Base-by-base conservation (phyloP, 2,888 invertebrate genomes). In the Lasiommata megera region DNA sequence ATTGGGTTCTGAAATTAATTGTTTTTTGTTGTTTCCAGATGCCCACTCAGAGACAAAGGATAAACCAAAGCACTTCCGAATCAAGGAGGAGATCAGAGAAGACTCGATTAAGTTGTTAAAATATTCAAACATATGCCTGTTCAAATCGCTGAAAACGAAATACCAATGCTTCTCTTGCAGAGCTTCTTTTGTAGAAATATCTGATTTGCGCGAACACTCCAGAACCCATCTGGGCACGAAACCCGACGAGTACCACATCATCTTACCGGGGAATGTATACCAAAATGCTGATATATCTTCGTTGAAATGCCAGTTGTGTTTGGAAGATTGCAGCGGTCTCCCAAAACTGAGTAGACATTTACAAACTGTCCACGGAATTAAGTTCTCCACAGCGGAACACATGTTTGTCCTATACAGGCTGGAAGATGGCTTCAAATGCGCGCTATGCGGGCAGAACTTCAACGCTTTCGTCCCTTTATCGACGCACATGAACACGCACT, bases 401-500 rank as follows among this genome's bases (percentile, higher is more conserved):
- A 69, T 79, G 34, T 48, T 83, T 2, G 71, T 82, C 37, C 79
- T 82, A 0, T 83, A 73, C 23, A 71, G 66, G 43, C 56, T 80
- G 7, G 66, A 69, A 12, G 60, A 72, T 0, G 74, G 70, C 0
- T 62, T 72, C n/a, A 56, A 64, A 11, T 82, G 82, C 40, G 65
- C 66, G 0, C 6, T 75, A 0, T 82, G 82, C 46, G 58, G 66
- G 0, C 48, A 67, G 2, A 58, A 64, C 3, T 79, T 76, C 29
- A 72, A 77, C 5, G 41, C 47, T n/a, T 54, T 50, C 9, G 34
- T 53, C 0, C 34, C 36, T 14, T 16, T 60, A 17, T 68, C 72
- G 0, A 69, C 74, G 2, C 82, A 82, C 28, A 82, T 81, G 82
- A 77, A 82, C 29, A 58, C 54, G 0, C 82, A 82, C 56, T 79